phyloP scores from a whole-genome alignment of 2,888 invertebrate genomes.

The Eristalis pertinax region DNA sequence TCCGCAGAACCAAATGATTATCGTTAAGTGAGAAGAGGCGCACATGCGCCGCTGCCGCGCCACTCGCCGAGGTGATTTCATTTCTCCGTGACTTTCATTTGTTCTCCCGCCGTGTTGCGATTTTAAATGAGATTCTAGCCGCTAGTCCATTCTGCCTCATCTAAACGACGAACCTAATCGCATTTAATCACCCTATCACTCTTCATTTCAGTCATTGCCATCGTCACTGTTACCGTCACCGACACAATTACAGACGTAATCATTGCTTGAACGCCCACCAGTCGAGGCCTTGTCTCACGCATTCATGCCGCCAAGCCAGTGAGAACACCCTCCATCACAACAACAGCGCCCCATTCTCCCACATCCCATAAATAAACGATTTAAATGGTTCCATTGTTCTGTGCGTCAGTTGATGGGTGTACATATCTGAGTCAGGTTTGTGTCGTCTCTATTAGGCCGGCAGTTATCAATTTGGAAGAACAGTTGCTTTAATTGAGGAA shows the following conservation, averaged over 20 bases:
- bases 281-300: slow-evolving; percentile 8
- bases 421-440: slow-evolving; percentile 14
- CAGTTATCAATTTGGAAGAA: slow-evolving; percentile 42
- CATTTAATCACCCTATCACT: slow-evolving; percentile 31
- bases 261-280: slow-evolving; percentile 16
- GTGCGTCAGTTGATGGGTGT: background rate
- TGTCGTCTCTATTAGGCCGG: slow-evolving; percentile 14
- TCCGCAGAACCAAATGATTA: background rate
- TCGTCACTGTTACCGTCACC: background rate
- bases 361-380: slow-evolving; percentile 32
- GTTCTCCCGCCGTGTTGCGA: background rate
- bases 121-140: background rate
- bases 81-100: background rate
- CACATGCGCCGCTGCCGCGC: background rate
- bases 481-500: slow-evolving; percentile 30
- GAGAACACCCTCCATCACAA: background rate
- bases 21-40: background rate
- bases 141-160: background rate
- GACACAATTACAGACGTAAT: no score
- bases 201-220: background rate
- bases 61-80: background rate
- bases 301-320: background rate
- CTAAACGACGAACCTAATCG: background rate
- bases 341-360: slow-evolving; percentile 1
- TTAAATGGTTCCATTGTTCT: slow-evolving; percentile 40